Conservation (phyloP, 2,797 vertebrate genomes). For the Odontamblyopus rebecca region DNA sequence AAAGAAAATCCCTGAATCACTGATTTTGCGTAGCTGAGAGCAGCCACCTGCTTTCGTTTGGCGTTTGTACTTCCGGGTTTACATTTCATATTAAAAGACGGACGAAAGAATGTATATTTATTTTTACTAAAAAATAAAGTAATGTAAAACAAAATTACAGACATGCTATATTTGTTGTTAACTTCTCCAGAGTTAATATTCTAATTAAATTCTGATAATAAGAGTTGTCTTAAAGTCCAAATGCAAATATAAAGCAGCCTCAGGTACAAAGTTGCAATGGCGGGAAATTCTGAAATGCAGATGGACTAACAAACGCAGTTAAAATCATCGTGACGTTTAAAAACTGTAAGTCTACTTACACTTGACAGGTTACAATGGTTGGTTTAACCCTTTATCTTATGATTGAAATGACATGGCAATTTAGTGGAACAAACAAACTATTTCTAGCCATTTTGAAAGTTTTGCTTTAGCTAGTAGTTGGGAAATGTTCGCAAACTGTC, state of each 20-base stretch:
- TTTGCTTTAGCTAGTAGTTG: background rate
- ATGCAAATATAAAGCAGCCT: too few species aligned
- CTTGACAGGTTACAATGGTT: background rate
- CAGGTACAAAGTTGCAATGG: background rate
- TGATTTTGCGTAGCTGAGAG: slow-evolving; percentile 11
- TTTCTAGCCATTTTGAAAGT: background rate
- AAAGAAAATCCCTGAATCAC: slow-evolving; percentile 11
- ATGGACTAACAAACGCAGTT: background rate
- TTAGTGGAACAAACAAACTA: background rate
- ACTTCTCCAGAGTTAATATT: too few species aligned
- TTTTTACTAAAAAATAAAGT: background rate
- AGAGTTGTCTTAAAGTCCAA: too few species aligned
- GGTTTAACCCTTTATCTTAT: background rate
- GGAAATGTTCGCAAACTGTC: too few species aligned
- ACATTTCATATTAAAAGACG: slow-evolving; percentile 52
- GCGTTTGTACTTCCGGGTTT: slow-evolving; percentile 40
- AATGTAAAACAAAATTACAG: background rate
- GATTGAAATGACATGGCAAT: background rate
- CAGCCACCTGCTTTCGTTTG: slow-evolving; percentile 18
- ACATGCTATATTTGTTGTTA: too few species aligned
- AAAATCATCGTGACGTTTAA: background rate
- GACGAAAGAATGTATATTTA: background rate
- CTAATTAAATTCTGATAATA: too few species aligned
- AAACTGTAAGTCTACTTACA: slow-evolving; percentile 5
- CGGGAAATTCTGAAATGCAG: background rate